phyloP scores from a whole-genome alignment of 2,888 invertebrate species.

The Cosmopolites sordidus region DNA sequence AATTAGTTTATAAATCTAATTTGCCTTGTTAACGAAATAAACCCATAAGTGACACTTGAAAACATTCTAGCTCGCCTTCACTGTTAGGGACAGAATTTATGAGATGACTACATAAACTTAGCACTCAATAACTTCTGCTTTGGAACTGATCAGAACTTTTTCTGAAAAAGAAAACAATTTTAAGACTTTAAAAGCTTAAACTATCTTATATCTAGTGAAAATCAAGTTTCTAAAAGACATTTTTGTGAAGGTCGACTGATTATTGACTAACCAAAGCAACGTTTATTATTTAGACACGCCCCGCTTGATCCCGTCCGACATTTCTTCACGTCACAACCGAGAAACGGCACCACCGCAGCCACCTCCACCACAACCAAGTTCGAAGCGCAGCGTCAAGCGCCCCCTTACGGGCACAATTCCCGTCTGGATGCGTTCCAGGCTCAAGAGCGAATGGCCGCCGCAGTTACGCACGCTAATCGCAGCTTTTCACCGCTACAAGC shows the following conservation, averaged over 20 bases:
- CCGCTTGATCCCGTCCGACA: constrained; percentile 26
- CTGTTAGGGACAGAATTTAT: no score
- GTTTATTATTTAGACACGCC: not conserved
- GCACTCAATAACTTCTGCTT: no score
- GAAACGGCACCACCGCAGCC: constrained; percentile 31
- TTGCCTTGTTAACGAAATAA: no score
- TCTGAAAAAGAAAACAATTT: no score
- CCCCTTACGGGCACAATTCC: constrained; percentile 32
- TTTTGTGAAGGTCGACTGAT: not conserved
- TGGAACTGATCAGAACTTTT: no score
- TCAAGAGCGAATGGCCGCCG: constrained; percentile 5
- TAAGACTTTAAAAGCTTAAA: no score
- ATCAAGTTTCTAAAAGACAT: no score
- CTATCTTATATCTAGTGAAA: no score
- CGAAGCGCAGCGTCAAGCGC: constrained; percentile 7
- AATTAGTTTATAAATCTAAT: no score
- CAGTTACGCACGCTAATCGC: constrained; percentile 7
- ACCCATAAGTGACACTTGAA: no score
- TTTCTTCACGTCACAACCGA: constrained; percentile 34
- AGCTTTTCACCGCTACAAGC: constrained; percentile 41
- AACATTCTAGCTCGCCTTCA: no score
- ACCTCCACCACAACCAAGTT: constrained; percentile 26
- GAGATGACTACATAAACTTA: no score
- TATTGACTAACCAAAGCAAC: not conserved
- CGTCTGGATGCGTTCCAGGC: constrained; percentile 40